Conservation (phyloP, 2,888 invertebrate genomes). For the Acanthopleura granulata region DNA sequence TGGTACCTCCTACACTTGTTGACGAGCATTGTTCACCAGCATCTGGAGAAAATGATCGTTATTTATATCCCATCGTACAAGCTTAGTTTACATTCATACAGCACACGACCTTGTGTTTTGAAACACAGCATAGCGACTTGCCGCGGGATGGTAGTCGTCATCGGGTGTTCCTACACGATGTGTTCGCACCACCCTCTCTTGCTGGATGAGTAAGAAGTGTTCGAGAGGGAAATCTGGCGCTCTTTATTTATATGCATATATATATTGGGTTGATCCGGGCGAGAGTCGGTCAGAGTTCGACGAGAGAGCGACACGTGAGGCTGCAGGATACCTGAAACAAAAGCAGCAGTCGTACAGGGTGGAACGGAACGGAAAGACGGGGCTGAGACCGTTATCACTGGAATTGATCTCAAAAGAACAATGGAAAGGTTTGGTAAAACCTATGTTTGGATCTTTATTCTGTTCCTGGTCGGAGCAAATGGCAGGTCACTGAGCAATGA, state of each 20-base stretch:
- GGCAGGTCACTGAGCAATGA: background rate
- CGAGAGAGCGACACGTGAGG: background rate
- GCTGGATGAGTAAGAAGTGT: conserved; percentile 14
- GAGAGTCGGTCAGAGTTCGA: background rate
- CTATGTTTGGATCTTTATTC: background rate
- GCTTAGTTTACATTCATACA: too few relatives aligned
- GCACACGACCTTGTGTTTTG: too few relatives aligned
- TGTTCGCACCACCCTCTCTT: background rate
- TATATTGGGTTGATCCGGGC: conserved; percentile 1
- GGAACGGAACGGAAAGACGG: background rate
- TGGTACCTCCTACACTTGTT: too few relatives aligned
- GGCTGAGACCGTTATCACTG: background rate
- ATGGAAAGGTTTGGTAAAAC: too few relatives aligned
- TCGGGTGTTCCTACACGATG: too few relatives aligned
- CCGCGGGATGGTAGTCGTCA: too few relatives aligned
- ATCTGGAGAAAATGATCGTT: too few relatives aligned
- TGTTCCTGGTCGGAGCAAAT: background rate
- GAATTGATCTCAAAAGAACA: background rate
- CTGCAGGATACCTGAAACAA: background rate
- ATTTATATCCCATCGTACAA: too few relatives aligned
- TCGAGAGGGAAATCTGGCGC: background rate
- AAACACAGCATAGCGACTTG: too few relatives aligned
- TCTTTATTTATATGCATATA: conserved; percentile 14
- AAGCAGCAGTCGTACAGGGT: background rate
- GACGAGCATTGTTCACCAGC: too few relatives aligned